Evolutionary conservation across 2,888 invertebrate genomes (phyloP), one percentile per base, ranked within the genome.

Genomic region (Morinoia aosen): DNA sequence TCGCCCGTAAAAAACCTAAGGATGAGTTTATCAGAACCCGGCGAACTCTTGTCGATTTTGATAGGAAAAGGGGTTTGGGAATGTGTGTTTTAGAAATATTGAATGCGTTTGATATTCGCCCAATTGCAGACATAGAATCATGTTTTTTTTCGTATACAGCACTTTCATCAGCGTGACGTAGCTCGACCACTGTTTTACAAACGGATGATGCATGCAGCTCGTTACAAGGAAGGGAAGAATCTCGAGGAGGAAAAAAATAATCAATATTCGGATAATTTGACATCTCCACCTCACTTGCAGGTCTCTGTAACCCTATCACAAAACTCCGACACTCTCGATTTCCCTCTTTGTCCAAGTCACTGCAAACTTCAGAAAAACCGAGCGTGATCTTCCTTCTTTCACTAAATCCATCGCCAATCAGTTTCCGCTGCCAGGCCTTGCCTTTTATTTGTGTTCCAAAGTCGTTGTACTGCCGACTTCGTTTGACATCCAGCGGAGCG

Each of bases 351-450:
- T 39, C 57, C 48, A 56, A 93, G 48, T 93, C 93, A 39, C 58
- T 8, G 48, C 57, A 56, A 56, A 93, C 57, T 93, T 93, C 93
- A 93, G 57, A 93, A 57, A 57, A 93, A 57, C n/a, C 57, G 57
- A 93, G 58, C 57, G 11, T 48, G 48, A 57, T 25, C 48, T 48
- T 93, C 48, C 57, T 93, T 93, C 57, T 33, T 58, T 93, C 93
- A 57, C 57, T 56, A 93, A 93, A 93, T 93, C 93, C 93, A 93
- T 93, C 48, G 93, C 93, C 93, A 93, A 93, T 93, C 93, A 57
- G 93, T 56, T 56, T 93, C 48, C n/a, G 56, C 57, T 57, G 57
- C 57, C 93, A 56, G 93, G 93, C 57, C 57, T 56, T 56, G 48
- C 11, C 57, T 93, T 93, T 57, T 93, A 93, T 93, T 93, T 93